Base-by-base conservation (phyloP, 2,888 invertebrate species). In the Fragum whitleyi region DNA sequence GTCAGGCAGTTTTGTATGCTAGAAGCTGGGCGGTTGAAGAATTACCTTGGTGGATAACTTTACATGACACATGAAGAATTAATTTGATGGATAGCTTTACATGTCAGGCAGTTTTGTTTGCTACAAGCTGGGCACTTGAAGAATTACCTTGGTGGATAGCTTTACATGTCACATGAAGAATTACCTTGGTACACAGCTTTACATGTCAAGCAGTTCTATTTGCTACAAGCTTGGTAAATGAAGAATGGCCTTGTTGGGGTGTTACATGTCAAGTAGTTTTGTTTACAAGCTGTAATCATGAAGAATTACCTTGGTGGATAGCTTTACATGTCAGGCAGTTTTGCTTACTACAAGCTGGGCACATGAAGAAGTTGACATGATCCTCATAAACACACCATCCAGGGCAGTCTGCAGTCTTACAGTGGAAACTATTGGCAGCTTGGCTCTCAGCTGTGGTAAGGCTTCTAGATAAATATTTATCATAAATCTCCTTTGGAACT, bases 341-440 rank as follows among this genome's bases (percentile, higher is more conserved):
- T 72, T 95, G 95, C 79, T 95, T 95, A 81, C 95, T 95, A 94
- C 98, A 98, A 36, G 97, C 97, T 0, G 97, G 97, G 79, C 98
- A 98, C 47, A 95, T 95, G 93, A 98, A 98, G 89, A 96, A 95
- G 92, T 96, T 96, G 65, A 97, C 97, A 86, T 97, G 96, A 87
- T 97, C 97, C 88, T 97, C 97, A 92, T 96, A 97, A 83, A 97
- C 96, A 91, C 97, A 97, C 97, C 97, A 98, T 2, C 97, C 97
- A 62, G 95, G 95, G 92, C 98, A 98, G 94, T 98, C 97, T 0
- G 96, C 96, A 0, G 97, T 97, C 93, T 97, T 97, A 94, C 98
- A 98, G 92, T 98, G 98, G 94, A 97, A 98, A 16, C 97, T 96
- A 91, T 96, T 95, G 88, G 96, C 96, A 47, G 96, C 96, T 86